Evolutionary conservation across 2,113 vertebrate genomes (phyloP).

Genomic region (Porphyrio hochstetteri): DNA sequence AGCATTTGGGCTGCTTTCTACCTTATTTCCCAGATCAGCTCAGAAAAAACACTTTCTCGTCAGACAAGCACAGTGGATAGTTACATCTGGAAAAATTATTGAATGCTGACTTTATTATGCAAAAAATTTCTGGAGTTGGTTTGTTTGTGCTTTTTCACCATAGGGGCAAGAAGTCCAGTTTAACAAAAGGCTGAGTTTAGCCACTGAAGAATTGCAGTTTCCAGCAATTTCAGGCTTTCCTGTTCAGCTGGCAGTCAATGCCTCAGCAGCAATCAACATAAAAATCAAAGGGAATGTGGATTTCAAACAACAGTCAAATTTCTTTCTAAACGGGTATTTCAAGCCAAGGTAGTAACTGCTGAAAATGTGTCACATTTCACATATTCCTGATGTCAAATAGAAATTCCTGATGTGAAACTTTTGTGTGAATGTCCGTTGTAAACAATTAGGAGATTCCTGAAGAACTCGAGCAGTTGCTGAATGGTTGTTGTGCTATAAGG

Average conservation of each 20-base stretch:
- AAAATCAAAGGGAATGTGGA: slow-evolving; percentile 77
- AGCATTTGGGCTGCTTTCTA: background rate
- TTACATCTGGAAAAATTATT: background rate
- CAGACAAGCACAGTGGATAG: background rate
- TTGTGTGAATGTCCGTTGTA: background rate
- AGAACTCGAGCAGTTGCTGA: background rate
- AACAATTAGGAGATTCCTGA: background rate
- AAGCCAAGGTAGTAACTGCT: slow-evolving; percentile 80
- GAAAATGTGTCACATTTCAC: background rate
- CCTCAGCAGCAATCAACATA: slow-evolving; percentile 78
- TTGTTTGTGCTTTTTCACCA: background rate
- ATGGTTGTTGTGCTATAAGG: background rate
- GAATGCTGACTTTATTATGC: background rate
- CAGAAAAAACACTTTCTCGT: background rate
- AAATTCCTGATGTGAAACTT: background rate
- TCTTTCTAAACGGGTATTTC: slow-evolving; percentile 82
- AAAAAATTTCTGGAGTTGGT: background rate
- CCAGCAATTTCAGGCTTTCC: slow-evolving; percentile 85
- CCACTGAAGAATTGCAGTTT: slow-evolving; percentile 78
- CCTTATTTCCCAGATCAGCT: background rate
- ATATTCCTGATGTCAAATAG: background rate
- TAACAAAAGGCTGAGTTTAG: slow-evolving; percentile 77
- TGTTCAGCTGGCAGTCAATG: slow-evolving; percentile 79
- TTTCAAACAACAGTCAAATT: slow-evolving; percentile 79
- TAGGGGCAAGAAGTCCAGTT: slow-evolving; percentile 87